These are phyloP conservation scores for Orthosia gracilis DNA, from an alignment of 2,888 invertebrate genomes.

Conservation along the genomic window DNA sequence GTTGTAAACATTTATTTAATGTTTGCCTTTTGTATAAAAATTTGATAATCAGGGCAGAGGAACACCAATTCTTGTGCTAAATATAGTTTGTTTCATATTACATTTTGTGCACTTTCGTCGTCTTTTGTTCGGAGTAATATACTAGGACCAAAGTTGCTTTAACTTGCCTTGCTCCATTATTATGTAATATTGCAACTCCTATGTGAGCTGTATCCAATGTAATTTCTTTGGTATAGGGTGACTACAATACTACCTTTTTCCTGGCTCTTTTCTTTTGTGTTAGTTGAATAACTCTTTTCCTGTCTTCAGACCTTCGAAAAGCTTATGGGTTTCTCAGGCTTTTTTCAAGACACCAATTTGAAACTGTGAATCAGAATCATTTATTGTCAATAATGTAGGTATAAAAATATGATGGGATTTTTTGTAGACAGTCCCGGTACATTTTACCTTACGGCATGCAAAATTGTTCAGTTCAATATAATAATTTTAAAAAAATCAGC, in stretches of 20 bases:
- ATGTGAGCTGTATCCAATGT: neutral
- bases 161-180: conserved; percentile 4
- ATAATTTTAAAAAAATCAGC: too few species aligned
- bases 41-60: neutral
- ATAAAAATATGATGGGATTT: too few species aligned
- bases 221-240: neutral
- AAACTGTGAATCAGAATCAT: too few species aligned
- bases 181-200: conserved; percentile 3
- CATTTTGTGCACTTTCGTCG: neutral
- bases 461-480: too few species aligned
- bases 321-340: neutral
- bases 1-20: conserved; percentile 6
- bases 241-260: neutral
- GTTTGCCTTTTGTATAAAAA: neutral
- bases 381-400: too few species aligned
- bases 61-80: neutral
- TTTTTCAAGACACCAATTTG: neutral
- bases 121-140: conserved; percentile 26
- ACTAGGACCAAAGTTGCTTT: neutral
- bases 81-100: neutral
- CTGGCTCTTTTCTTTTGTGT: neutral
- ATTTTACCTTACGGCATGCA: too few species aligned
- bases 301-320: neutral
- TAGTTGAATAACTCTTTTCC: neutral
- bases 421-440: too few species aligned